phyloP scores from a whole-genome alignment of 2,113 vertebrate species.

The Oryzias melastigma region DNA sequence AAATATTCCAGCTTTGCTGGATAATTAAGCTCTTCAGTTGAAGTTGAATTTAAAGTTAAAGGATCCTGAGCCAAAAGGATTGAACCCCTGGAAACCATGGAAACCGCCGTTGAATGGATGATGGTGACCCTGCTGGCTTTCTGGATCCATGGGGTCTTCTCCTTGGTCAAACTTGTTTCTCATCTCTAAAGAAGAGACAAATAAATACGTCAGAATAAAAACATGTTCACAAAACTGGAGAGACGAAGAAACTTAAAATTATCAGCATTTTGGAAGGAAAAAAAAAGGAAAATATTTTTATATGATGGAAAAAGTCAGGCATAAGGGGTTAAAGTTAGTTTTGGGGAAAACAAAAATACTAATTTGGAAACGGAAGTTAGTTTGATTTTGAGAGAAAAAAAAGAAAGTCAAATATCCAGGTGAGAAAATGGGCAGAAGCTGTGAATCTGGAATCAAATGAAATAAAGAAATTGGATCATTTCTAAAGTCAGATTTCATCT shows the following conservation, averaged over 20 bases:
- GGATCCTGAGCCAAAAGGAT: slow-evolving; percentile 94
- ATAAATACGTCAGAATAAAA: not conserved
- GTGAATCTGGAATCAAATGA: too few species aligned
- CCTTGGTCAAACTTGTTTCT: slow-evolving; percentile 93
- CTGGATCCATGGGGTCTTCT: slow-evolving; percentile 93
- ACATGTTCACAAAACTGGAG: not conserved
- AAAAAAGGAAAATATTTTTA: too few species aligned
- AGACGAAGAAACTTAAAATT: too few species aligned
- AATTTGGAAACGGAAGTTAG: not conserved
- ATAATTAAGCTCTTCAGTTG: slow-evolving; percentile 78
- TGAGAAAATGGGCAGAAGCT: too few species aligned
- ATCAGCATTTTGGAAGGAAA: too few species aligned
- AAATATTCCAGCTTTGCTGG: slow-evolving; percentile 18
- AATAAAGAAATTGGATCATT: too few species aligned
- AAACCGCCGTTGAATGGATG: slow-evolving; percentile 86
- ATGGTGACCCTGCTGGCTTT: slow-evolving; percentile 89
- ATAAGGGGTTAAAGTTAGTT: not conserved
- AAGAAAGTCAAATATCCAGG: too few species aligned
- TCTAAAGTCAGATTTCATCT: too few species aligned
- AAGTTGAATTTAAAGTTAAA: slow-evolving; percentile 97
- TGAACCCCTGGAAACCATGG: slow-evolving; percentile 93
- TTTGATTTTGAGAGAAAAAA: too few species aligned
- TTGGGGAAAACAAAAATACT: not conserved
- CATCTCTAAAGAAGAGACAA: slow-evolving; percentile 82
- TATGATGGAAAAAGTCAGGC: too few species aligned